phyloP scores from a whole-genome alignment of 2,113 vertebrate genomes.

The Muntiacus reevesi region DNA sequence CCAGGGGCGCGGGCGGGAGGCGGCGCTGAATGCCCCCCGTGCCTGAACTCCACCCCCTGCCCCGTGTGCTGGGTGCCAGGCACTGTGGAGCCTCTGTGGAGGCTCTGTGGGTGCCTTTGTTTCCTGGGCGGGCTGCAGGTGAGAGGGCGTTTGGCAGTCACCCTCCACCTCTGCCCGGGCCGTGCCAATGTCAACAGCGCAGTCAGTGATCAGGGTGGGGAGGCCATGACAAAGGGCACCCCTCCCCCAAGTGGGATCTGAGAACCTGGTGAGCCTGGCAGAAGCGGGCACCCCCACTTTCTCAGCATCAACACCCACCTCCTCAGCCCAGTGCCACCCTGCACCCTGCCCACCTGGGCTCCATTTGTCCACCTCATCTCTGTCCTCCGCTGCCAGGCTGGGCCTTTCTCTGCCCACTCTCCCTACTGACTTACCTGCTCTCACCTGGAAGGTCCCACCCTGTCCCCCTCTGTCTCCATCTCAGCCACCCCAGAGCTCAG shows the following conservation, averaged over 20 bases:
- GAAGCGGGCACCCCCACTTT: background rate
- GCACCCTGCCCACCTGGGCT: background rate
- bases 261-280: background rate
- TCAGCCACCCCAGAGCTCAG: background rate
- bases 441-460: background rate
- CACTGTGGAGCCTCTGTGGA: background rate
- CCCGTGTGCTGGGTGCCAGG: background rate
- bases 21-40: fast-evolving
- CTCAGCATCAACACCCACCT: background rate
- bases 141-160: background rate
- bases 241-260: background rate
- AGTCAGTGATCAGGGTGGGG: background rate
- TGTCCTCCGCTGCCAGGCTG: background rate
- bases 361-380: no score
- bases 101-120: background rate
- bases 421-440: background rate
- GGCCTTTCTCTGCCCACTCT: background rate
- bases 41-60: background rate
- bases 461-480: background rate
- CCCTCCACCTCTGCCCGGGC: background rate
- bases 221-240: background rate
- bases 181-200: background rate
- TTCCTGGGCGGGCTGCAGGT: background rate
- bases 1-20: fast-evolving
- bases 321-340: background rate